Evolutionary conservation across 2,888 invertebrate genomes (phyloP), one percentile per base, ranked within the genome.

Genomic region (Tanypteryx hageni): DNA sequence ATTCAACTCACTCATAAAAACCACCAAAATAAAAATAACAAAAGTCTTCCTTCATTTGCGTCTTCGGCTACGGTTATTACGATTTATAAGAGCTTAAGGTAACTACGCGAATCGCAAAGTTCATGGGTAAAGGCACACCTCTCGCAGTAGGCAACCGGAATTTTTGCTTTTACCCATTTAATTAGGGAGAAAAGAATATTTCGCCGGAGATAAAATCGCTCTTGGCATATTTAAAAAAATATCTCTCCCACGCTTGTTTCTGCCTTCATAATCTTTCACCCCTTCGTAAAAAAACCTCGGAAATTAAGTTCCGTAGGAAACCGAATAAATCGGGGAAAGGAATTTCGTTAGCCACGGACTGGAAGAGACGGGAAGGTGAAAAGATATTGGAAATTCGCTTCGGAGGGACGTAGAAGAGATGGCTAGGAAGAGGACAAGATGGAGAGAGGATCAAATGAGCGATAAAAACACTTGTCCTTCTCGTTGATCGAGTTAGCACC

Each of bases 401-500:
- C 8, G 31, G 16, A 16, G 10, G 18, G 56, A 16, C 10, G 56
- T 16, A 0, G 83, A 4, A 57, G 8, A 0, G 16, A 64, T 64
- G 64, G 31, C 31, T 27, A 16, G 82, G 14, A 13, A 13, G 82
- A 16, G n/a, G 44, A 44, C 13, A 10, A 14, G 31, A 44, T 82
- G 14, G n/a, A 44, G 82, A 44, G 31, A 27, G 82, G 31, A 18
- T 16, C 9, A 57, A 56, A 83, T 44, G 57, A 83, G 83, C 56
- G 83, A 57, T 44, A 83, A 83, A 83, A 83, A 83, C 83, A 83
- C 83, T 83, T 83, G 83, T 57, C 57, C 83, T 57, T 57, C 57
- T 83, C n/a, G 44, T 83, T 83, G 83, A 83, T 83, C 83, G 57
- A 83, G 83, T 83, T 83, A 83, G 83, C 83, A 56, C 56, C 83